Evolutionary conservation across 2,888 invertebrate species (phyloP).

Genomic region (Xanthostigma xanthostigma): DNA sequence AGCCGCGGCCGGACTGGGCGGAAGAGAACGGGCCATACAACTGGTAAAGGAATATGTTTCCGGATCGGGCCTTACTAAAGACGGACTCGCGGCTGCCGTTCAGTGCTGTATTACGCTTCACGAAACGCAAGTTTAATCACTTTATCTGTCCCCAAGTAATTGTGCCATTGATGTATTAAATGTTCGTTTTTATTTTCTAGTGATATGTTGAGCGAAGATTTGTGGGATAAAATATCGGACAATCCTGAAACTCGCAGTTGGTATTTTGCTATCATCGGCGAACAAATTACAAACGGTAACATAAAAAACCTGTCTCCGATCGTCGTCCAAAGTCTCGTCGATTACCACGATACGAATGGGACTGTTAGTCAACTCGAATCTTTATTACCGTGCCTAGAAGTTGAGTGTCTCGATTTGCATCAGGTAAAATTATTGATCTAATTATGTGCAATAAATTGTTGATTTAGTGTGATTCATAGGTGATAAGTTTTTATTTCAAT

Average conservation of each 20-base stretch:
- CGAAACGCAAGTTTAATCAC: constrained; percentile 31
- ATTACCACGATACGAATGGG: constrained; percentile 44
- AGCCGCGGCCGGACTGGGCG: constrained; percentile 33
- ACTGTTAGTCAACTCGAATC: constrained; percentile 48
- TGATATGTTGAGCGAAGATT: constrained; percentile 42
- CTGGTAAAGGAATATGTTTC: constrained; percentile 30
- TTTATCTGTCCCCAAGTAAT: background rate
- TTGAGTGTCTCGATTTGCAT: constrained; percentile 61
- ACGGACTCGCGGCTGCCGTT: constrained; percentile 30
- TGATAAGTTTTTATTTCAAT: no score
- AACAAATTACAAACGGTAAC: constrained; percentile 49
- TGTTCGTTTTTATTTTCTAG: constrained; percentile 26
- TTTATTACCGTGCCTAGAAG: constrained; percentile 55
- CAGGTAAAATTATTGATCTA: constrained; percentile 29
- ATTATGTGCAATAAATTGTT: no score
- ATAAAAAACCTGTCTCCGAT: constrained; percentile 47
- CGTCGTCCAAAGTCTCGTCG: constrained; percentile 57
- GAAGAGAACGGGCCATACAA: constrained; percentile 28
- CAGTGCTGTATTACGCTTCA: constrained; percentile 31
- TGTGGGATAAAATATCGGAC: constrained; percentile 43
- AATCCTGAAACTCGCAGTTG: constrained; percentile 29
- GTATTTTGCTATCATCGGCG: constrained; percentile 54
- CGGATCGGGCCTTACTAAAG: constrained; percentile 24
- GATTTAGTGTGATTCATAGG: background rate
- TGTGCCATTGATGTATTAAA: background rate